A percentile compares a stretch with the other conserved stretches of the same genome.
These are phyloP conservation scores for Eremobia ochroleuca DNA, from an alignment of 2,888 invertebrate genomes.

Conservation along the genomic window DNA sequence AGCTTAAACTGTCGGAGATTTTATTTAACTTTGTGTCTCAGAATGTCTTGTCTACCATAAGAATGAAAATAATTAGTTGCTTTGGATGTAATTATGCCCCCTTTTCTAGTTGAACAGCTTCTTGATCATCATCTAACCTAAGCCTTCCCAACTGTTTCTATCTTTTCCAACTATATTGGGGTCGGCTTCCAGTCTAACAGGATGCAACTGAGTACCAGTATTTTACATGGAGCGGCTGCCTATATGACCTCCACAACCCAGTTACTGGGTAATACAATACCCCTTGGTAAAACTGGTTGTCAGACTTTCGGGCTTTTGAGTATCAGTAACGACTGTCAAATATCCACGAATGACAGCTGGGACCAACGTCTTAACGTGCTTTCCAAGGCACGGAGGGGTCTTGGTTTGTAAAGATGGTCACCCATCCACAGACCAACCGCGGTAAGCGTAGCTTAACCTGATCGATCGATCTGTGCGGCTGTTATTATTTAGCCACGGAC, in stretches of 20 bases:
- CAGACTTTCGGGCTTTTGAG: not conserved
- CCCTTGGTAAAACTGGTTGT: not conserved
- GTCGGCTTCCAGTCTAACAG: too few species aligned
- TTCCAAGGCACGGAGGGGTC: not conserved
- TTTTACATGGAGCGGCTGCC: too few species aligned
- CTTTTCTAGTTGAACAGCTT: too few species aligned
- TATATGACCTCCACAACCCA: not conserved
- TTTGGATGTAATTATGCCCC: not conserved
- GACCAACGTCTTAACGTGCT: not conserved
- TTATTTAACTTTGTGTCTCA: not conserved
- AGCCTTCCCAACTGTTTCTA: too few species aligned
- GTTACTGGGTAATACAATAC: not conserved
- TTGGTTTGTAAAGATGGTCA: not conserved
- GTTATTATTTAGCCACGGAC: not conserved
- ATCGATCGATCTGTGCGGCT: not conserved
- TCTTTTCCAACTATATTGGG: too few species aligned
- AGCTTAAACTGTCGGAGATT: constrained; percentile 7
- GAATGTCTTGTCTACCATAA: not conserved
- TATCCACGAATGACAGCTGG: not conserved
- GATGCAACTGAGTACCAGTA: too few species aligned
- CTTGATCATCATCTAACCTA: too few species aligned
- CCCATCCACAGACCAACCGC: not conserved
- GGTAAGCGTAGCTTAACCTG: not conserved
- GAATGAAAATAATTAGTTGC: not conserved
- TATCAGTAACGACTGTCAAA: not conserved